Base-by-base conservation (phyloP, 1,140 invertebrate species). In the Maniola jurtina region DNA sequence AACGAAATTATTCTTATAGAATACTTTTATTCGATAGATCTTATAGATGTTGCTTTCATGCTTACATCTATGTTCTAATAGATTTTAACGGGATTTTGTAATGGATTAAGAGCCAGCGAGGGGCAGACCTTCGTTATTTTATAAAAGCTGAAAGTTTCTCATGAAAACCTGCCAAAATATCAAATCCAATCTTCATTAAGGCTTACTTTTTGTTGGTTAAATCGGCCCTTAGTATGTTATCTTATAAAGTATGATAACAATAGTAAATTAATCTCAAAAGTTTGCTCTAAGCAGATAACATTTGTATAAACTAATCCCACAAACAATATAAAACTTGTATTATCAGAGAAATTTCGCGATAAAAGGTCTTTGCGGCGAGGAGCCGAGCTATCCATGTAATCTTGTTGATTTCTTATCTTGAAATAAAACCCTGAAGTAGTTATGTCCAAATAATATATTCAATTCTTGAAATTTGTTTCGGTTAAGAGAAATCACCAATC, bases 241-340 rank as follows among this genome's bases (percentile, higher is more conserved):
- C 52, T n/a, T 25, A 52, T 25, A 33, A 9, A 33, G 45, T 50
- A 16, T n/a, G 52, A 55, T 55, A 55, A 55, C 16, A 0, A 4
- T 35, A 55, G 34, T 55, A 34, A 35, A 34, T 55, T 55, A 55
- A 55, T 55, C 52, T 55, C 6, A 34, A 34, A 55, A 55, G 33
- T 55, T 55, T 55, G 25, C 52, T 34, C 52, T 34, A 34, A 10
- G 8, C 52, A 5, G 52, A 55, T 55, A 55, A 34, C 13, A 55
- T 55, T 55, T 55, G 52, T 55, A 34, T 25, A 7, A 55, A 55
- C 34, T 55, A 55, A 55, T 55, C 52, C 52, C 52, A 13, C 25
- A 9, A 55, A 55, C 52, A 52, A 16, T 55, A 25, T 9, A 55
- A 25, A 13, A 34, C 25, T 5, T 55, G 33, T 55, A 55, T 55